phyloP scores from a whole-genome alignment of 2,888 invertebrate genomes.

The Aspidiotus rigidus region DNA sequence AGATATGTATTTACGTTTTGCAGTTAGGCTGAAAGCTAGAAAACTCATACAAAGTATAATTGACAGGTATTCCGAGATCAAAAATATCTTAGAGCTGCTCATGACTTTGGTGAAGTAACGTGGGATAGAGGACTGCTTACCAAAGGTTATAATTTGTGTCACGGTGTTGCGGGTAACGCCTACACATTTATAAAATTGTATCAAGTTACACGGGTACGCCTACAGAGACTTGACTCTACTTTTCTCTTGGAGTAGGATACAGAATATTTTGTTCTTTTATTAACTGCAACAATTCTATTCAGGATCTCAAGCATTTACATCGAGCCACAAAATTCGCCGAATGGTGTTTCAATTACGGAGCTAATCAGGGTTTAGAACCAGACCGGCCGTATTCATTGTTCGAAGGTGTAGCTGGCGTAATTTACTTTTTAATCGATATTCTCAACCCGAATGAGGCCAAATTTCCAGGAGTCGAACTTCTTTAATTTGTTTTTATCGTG shows the following conservation, averaged over 20 bases:
- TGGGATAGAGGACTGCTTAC: constrained; percentile 71
- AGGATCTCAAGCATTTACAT: constrained; percentile 63
- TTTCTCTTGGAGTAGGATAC: background rate
- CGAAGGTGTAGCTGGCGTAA: constrained; percentile 70
- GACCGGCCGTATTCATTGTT: constrained; percentile 75
- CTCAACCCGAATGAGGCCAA: constrained; percentile 54
- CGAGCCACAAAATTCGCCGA: constrained; percentile 69
- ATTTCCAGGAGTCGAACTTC: constrained; percentile 62
- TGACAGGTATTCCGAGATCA: constrained; percentile 57
- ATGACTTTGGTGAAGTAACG: constrained; percentile 62
- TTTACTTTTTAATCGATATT: constrained; percentile 65
- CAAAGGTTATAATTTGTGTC: constrained; percentile 81
- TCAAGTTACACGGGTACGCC: constrained; percentile 58
- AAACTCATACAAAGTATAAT: background rate
- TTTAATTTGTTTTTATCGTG: background rate
- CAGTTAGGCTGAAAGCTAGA: constrained; percentile 27
- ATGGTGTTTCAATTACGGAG: constrained; percentile 67
- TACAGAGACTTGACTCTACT: background rate
- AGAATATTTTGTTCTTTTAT: background rate
- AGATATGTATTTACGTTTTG: background rate
- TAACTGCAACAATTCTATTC: constrained; percentile 38
- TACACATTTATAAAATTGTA: constrained; percentile 71
- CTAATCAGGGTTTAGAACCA: constrained; percentile 52
- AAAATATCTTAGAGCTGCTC: constrained; percentile 59
- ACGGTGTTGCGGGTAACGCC: constrained; percentile 80